Percentiles rank a stretch among this genome's conserved stretches.
phyloP scores from a whole-genome alignment of 1,140 invertebrate genomes.

The Panagrolaimus sp. region DNA sequence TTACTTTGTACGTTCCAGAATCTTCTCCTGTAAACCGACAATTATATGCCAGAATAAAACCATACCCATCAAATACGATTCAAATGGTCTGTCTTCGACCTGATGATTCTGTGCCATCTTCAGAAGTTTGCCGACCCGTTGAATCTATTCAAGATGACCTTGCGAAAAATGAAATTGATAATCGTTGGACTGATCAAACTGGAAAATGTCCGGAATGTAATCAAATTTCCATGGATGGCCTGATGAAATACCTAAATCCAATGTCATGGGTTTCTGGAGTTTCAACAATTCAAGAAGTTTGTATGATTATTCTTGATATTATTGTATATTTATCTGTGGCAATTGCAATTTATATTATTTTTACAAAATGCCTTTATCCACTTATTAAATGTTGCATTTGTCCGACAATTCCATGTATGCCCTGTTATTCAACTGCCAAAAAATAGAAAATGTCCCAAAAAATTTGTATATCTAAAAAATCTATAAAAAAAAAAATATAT shows the following conservation, averaged over 20 bases:
- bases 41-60: conserved; percentile 16
- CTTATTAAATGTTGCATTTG: conserved; percentile 39
- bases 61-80: not conserved
- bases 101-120: conserved; percentile 28
- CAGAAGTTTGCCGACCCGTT: conserved; percentile 40
- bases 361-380: conserved; percentile 42
- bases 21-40: not conserved
- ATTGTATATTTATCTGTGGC: conserved; percentile 31
- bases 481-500: no score
- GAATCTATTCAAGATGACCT: conserved; percentile 39
- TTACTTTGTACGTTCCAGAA: conserved; percentile 20
- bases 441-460: no score
- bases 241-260: conserved; percentile 47
- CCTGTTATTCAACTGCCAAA: no score
- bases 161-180: conserved; percentile 31
- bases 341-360: conserved; percentile 40
- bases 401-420: conserved; percentile 13
- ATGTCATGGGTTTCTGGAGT: conserved; percentile 44
- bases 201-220: conserved; percentile 42
- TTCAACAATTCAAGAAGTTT: conserved; percentile 36
- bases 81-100: conserved; percentile 38
- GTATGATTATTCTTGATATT: conserved; percentile 41
- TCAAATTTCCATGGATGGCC: conserved; percentile 36
- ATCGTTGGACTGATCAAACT: conserved; percentile 36
- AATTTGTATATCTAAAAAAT: no score